Base-by-base conservation (phyloP, 2,113 vertebrate genomes). In the Canis aureus region DNA sequence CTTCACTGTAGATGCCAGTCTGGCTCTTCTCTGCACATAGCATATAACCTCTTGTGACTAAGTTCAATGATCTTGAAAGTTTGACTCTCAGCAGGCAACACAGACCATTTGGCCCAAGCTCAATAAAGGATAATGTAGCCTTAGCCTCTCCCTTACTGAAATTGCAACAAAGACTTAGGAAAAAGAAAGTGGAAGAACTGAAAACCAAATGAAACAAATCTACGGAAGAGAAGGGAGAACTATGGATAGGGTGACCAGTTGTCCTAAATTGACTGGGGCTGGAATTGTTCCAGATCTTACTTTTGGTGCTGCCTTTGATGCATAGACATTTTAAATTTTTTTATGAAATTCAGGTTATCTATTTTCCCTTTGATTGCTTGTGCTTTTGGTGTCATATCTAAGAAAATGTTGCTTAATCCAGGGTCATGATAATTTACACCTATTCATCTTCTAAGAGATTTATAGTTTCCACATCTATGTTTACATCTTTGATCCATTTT, bases 41-140 rank as follows among this genome's bases (percentile, higher is more conserved):
- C 64, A 76, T 35, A 93, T 89, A 69, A 43, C 69, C n/a, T 66
- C 23, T 81, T 8, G 0, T 79, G 74, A 88, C 10, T 90, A n/a
- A 71, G 9, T 92, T 94, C 64, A 82, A 11, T 87, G 80, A 91
- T 83, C 89, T 95, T 90, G 89, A 97, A 93, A 94, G 85, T 60
- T 62, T 92, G 96, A 94, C 84, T 85, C 76, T 81, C 49, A 53
- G 22, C 10, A 95, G 92, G 76, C 89, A 84, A 78, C 15, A 25
- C 29, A 79, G 84, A 86, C 80, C 74, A 49, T 35, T 57, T 93
- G 92, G 69, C 69, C 25, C 38, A 67, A 32, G 19, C 38, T 83
- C 89, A 87, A 20, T 38, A 78, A 62, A 66, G 69, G 55, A 93
- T 79, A 87, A 94, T 15, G 57, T 79, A 74, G 57, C n/a, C 49